These are phyloP conservation scores for Micrastur ruficollis DNA, from an alignment of 2,797 vertebrate genomes.

Conservation along the genomic window DNA sequence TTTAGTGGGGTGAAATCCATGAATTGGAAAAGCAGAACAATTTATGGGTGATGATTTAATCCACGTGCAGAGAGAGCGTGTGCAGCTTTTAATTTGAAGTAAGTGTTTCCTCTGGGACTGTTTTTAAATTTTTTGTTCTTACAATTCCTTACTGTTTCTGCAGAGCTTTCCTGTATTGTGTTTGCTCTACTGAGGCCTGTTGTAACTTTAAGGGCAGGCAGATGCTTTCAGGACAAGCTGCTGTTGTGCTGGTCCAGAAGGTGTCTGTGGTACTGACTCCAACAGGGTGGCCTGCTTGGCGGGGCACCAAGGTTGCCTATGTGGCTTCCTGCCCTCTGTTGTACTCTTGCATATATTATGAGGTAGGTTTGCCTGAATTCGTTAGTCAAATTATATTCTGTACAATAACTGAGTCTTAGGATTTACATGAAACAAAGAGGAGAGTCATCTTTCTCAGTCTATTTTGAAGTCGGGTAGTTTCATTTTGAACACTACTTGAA, in stretches of 20 bases:
- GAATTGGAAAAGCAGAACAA: not conserved
- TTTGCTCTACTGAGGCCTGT: not conserved
- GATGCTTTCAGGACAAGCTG: not conserved
- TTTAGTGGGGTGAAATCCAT: not conserved
- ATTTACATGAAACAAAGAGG: not conserved
- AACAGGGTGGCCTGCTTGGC: not conserved
- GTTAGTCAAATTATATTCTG: not conserved
- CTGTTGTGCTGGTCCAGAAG: not conserved
- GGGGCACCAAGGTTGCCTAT: not conserved
- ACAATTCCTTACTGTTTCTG: not conserved
- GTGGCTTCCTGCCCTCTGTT: not conserved
- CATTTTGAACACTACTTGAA: not conserved
- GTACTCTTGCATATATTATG: accelerated
- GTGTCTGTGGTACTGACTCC: not conserved
- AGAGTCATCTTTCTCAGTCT: not conserved
- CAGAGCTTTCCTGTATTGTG: not conserved
- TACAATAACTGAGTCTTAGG: not conserved
- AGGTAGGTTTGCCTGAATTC: not conserved
- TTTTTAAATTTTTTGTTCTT: not conserved
- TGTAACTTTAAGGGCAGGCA: not conserved
- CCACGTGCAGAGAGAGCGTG: not conserved
- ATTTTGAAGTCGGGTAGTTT: not conserved
- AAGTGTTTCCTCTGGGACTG: not conserved
- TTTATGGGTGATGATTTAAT: not conserved
- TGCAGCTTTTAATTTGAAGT: not conserved